Conservation (phyloP, 2,797 vertebrate species). For the Botia kubotai region DNA sequence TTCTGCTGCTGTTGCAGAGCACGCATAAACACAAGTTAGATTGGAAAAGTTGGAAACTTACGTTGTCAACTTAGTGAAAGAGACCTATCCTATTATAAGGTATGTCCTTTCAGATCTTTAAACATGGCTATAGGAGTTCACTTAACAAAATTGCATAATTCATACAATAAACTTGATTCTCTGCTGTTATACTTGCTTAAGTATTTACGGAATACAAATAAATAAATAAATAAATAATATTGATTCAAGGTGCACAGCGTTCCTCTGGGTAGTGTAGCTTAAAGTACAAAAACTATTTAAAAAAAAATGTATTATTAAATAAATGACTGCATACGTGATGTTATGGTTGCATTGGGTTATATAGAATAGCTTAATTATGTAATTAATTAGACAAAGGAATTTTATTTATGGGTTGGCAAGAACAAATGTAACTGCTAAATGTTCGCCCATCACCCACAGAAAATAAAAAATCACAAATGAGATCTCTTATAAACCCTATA, state of each 20-base stretch:
- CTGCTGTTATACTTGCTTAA: background rate
- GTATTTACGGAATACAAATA: background rate
- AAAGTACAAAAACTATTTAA: background rate
- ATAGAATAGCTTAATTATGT: constrained; percentile 20
- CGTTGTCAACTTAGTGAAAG: background rate
- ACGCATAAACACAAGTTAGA: too few relatives aligned
- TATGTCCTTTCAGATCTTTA: background rate
- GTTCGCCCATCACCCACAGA: background rate
- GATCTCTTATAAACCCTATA: too few relatives aligned
- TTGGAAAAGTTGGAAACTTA: too few relatives aligned
- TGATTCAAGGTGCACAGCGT: background rate
- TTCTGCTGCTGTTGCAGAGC: too few relatives aligned
- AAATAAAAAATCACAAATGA: background rate
- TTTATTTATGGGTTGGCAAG: constrained; percentile 5
- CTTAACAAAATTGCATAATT: background rate
- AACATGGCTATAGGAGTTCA: background rate
- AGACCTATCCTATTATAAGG: too few relatives aligned
- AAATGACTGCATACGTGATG: background rate
- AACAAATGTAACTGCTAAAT: background rate
- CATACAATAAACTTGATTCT: background rate
- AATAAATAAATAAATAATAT: background rate
- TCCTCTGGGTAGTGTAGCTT: background rate
- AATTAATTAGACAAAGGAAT: constrained; percentile 16
- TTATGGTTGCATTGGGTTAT: constrained; percentile 16
- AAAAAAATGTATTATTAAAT: constrained; percentile 7